Evolutionary conservation across 2,113 vertebrate genomes (phyloP), one percentile per base, ranked within the genome.

Genomic region (Tetraodon nigroviridis): DNA sequence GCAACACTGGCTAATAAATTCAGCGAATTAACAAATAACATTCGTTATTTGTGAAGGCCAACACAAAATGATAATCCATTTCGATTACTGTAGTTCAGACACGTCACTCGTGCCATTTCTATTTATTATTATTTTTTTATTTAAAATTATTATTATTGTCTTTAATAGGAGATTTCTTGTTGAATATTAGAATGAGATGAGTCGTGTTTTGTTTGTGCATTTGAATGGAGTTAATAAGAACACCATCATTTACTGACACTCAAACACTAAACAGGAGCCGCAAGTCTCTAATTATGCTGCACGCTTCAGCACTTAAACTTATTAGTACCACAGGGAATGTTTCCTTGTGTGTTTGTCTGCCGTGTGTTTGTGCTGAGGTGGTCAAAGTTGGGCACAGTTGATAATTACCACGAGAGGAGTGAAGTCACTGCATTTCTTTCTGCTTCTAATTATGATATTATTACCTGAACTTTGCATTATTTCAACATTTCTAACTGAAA

Each of bases 261-360:
- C 65, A 76, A 83, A 74, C 62, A 69, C 60, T 41, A 64, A 74
- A 80, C 67, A 83, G 56, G 51, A 79, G 76, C 60, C 69, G 55
- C 61, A 22, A 71, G 60, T 65, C 69, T 78, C 72, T 87, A 84
- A 87, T 89, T 87, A 84, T 41, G 13, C 66, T 14, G 73, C 61
- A 72, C 53, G 81, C 79, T 79, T 67, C 71, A 78, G 82, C 82
- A 83, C 86, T 86, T 88, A 86, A 85, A 89, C 81, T 75, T 79
- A 81, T 83, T 82, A 86, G 51, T 75, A 57, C 75, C 19, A 22
- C 45, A 75, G 71, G 67, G 63, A 51, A 24, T 71, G 66, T 73
- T 42, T 73, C 4, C n/a, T 27, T 58, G 71, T 58, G 53, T 58
- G 52, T 55, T 41, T 53, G 47, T 67, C 14, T 68, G 32, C 50